Percentiles rank a stretch among this genome's conserved stretches.
Evolutionary conservation across 2,888 invertebrate species (phyloP).

Genomic region (Formica aserva): DNA sequence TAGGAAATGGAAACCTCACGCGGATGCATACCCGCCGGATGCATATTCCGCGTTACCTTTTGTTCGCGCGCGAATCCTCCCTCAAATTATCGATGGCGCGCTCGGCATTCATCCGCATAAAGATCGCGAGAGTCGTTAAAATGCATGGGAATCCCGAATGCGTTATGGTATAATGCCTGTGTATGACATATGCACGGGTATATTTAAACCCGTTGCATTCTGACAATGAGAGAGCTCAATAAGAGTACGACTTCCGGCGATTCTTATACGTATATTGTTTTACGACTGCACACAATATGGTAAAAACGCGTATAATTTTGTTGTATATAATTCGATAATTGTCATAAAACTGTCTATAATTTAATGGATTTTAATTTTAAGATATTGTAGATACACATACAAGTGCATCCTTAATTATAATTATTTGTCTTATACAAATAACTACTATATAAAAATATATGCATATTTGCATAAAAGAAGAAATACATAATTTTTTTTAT

Average conservation of each 20-base stretch:
- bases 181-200: constrained; percentile 47
- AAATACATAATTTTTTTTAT: not conserved
- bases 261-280: not conserved
- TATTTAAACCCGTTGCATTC: constrained; percentile 29
- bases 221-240: not conserved
- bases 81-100: constrained; percentile 62
- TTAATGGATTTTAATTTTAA: not conserved
- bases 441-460: not conserved
- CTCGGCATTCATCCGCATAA: constrained; percentile 67
- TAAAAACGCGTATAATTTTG: not conserved
- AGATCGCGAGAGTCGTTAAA: constrained; percentile 66
- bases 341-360: not conserved
- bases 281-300: not conserved
- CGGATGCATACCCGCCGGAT: constrained; percentile 28
- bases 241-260: constrained; percentile 13
- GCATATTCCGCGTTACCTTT: constrained; percentile 45
- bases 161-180: constrained; percentile 52
- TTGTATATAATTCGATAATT: not conserved
- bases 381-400: not conserved
- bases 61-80: constrained; percentile 32
- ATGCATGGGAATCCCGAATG: constrained; percentile 66
- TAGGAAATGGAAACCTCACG: constrained; percentile 44
- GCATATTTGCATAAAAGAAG: not conserved
- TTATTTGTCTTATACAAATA: not conserved
- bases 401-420: not conserved